Base-by-base conservation (phyloP, 2,113 vertebrate species). In the Stegastes partitus region DNA sequence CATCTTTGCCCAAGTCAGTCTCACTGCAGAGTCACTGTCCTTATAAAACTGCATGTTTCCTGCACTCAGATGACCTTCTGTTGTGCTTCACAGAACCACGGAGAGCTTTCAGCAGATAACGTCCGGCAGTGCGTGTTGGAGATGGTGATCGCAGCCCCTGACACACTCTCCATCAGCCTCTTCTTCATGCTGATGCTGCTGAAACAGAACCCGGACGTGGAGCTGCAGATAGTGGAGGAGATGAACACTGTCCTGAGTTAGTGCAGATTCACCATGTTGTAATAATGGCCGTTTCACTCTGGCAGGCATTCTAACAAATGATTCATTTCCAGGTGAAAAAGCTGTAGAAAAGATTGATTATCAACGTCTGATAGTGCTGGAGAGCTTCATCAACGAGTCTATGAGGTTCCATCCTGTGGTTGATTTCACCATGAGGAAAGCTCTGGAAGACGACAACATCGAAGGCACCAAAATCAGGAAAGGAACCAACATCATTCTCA, bases 401-500 rank as follows among this genome's bases (percentile, higher is more conserved):
- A 74, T 99, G 95, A 93, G 97, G 7, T 99, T 97, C 86, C 97
- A 98, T 83, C 97, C 98, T 0, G 96, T 98, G 1, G 96, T 99
- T 45, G 96, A 98, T 75, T 79, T 98, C 84, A 96, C 97, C 23
- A 99, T 99, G 97, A 50, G 97, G 47, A 96, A 93, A 79, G 95
- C 97, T 11, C 80, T 98, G 53, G 93, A 96, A 49, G 97, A 98
- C 0, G 97, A 99, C n/a, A 53, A 91, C 62, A 97, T 98, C 0
- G 96, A 97, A 3, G 98, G 97, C 63, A 95, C 94, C 64, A 91
- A 88, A 0, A 95, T 99, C 57, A 93, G 93, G 74, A 98, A 96
- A 82, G 97, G 98, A 21, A 99, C 98, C 0, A 99, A 99, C 66
- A 97, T 99, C 50, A 97, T 99, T 72, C 94, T 99, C 45, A 99